Evolutionary conservation across 2,888 invertebrate species (phyloP), one percentile per base, ranked within the genome.

Genomic region (Boloria euphrosyne): DNA sequence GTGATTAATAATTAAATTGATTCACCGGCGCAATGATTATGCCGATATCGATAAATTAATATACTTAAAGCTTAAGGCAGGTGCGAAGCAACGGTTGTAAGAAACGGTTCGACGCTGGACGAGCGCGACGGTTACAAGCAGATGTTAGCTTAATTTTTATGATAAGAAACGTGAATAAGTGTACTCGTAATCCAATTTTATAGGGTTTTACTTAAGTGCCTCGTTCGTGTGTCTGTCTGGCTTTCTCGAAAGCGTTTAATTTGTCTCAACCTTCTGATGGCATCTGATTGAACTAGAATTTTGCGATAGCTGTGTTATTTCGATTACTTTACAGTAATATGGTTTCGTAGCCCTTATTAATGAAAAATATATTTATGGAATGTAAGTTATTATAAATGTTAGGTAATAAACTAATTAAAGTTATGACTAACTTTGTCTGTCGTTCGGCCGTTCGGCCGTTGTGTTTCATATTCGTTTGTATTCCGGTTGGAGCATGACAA

Each of bases 111-210:
- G 16, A 69, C 43, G 54, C 50, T 58, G 62, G 53, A 53, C 54
- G 16, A 22, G 18, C 52, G 44, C 60, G 74, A 68, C 77, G 75
- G 76, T 75, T 74, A 70, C 38, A 67, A 66, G 77, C 78, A 79
- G 78, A 76, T 79, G 79, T 67, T 65, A 46, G 58, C 65, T 60
- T 18, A 66, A 66, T 65, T 54, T 57, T 31, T 38, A 65, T 60
- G 65, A 71, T 72, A 68, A 69, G 63, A 65, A 59, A 62, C 53
- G 59, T 55, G 59, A 50, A 54, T 63, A 57, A 44, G 38, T 52
- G 51, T 64, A 31, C 65, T 53, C 43, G 22, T 55, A 55, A 59
- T 60, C 60, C 53, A 49, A 2, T 55, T 49, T 16, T 38, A 38
- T 38, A 38, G 10, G 31, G 10, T 38, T 38, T 38, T 22, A 22